These are phyloP conservation scores for Equus quagga DNA, from an alignment of 2,113 vertebrate species.

Conservation along the genomic window DNA sequence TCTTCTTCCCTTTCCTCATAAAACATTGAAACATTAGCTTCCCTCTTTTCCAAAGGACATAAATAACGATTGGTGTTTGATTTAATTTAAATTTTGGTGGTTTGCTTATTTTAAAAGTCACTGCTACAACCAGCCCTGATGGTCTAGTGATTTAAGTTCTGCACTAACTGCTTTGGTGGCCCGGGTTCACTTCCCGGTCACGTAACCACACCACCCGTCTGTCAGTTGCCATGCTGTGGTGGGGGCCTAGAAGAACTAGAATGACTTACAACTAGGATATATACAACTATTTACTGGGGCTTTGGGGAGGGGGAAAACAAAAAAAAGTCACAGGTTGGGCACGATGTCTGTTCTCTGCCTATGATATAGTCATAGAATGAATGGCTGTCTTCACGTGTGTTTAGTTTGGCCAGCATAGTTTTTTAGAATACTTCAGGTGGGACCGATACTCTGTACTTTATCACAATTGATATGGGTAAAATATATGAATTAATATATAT, in stretches of 20 bases:
- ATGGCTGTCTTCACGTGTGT: neutral
- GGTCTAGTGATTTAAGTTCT: too few species aligned
- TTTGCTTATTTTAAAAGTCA: slow-evolving; percentile 54
- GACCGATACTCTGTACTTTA: neutral
- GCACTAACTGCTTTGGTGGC: too few species aligned
- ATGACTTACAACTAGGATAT: too few species aligned
- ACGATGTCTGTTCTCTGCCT: neutral
- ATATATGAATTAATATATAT: neutral
- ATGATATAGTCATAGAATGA: neutral
- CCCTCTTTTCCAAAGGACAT: neutral
- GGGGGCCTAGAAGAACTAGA: too few species aligned
- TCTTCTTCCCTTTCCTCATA: neutral
- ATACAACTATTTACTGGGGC: too few species aligned
- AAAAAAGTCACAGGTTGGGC: neutral
- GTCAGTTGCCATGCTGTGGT: too few species aligned
- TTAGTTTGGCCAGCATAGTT: neutral
- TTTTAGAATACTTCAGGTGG: slow-evolving; percentile 24
- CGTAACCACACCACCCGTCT: too few species aligned
- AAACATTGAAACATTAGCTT: slow-evolving; percentile 18
- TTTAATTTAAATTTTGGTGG: slow-evolving; percentile 35
- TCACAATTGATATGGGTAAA: slow-evolving; percentile 49
- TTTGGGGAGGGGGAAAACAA: too few species aligned
- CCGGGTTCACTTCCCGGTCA: too few species aligned
- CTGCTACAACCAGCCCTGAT: neutral
- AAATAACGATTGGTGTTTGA: slow-evolving; percentile 34